A percentile compares a stretch with the other conserved stretches of the same genome.
phyloP scores from a whole-genome alignment of 2,888 invertebrate species.

The Caenorhabditis macrosperma region DNA sequence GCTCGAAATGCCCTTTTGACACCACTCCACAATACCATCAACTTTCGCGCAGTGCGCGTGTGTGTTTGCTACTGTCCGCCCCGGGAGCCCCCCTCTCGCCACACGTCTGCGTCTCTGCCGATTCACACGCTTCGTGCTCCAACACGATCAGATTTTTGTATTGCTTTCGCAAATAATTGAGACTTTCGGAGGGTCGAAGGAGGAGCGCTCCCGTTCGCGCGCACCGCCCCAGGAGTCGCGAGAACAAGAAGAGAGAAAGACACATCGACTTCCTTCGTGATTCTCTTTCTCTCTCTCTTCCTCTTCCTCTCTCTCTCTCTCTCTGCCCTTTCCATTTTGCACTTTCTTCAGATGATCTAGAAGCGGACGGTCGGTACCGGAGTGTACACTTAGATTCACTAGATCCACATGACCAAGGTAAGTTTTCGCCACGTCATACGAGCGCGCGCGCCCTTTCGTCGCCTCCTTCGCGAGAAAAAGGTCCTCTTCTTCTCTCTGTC shows the following conservation, averaged over 20 bases:
- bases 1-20: constrained; percentile 54
- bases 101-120: constrained; percentile 27
- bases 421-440: neutral
- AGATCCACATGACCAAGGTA: constrained; percentile 56
- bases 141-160: constrained; percentile 51
- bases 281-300: constrained; percentile 33
- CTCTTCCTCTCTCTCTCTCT: neutral
- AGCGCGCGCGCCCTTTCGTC: neutral
- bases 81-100: constrained; percentile 22
- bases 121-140: constrained; percentile 38
- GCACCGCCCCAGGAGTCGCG: constrained; percentile 6
- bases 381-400: constrained; percentile 46
- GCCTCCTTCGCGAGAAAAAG: neutral
- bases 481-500: too few relatives aligned
- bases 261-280: constrained; percentile 29
- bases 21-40: constrained; percentile 27
- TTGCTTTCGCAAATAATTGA: constrained; percentile 58
- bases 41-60: constrained; percentile 19
- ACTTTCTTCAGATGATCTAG: constrained; percentile 43
- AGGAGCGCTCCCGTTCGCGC: constrained; percentile 42
- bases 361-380: constrained; percentile 47
- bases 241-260: constrained; percentile 39
- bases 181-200: too few relatives aligned
- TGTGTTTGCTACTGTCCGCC: constrained; percentile 40
- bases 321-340: neutral